Conservation (phyloP, 2,888 invertebrate species). For the Rhopalosiphum nymphaeae region DNA sequence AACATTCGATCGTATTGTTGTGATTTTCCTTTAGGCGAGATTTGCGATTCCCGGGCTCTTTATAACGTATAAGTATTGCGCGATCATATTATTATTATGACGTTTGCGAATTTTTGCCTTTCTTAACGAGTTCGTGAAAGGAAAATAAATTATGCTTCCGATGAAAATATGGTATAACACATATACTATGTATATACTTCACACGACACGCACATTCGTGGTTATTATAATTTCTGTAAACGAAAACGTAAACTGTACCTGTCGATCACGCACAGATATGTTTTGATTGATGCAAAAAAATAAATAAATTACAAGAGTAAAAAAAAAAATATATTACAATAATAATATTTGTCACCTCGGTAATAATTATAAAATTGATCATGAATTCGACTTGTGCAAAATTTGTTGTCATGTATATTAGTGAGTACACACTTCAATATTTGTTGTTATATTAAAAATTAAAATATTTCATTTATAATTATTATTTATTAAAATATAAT, state of each 20-base stretch:
- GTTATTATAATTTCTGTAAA: neutral
- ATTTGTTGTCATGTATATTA: neutral
- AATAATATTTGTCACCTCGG: neutral
- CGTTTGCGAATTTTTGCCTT: neutral
- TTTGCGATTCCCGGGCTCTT: neutral
- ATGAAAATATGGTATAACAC: neutral
- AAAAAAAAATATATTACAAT: neutral
- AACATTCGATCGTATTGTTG: neutral
- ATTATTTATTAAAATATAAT: neutral
- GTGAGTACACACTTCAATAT: neutral
- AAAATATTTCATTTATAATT: neutral
- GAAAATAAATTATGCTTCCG: conserved; percentile 29
- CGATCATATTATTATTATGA: neutral
- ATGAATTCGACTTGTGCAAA: neutral
- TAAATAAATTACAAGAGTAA: neutral
- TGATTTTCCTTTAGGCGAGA: neutral
- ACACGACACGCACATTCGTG: conserved; percentile 25
- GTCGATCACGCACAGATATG: neutral
- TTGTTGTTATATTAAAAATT: neutral
- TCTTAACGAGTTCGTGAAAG: neutral
- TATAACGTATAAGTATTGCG: neutral
- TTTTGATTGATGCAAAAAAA: neutral
- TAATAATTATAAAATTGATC: neutral
- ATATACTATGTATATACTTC: conserved; percentile 4
- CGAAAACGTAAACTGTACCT: neutral